Base-by-base conservation (phyloP, 2,888 invertebrate species). In the Creontiades dilutus region DNA sequence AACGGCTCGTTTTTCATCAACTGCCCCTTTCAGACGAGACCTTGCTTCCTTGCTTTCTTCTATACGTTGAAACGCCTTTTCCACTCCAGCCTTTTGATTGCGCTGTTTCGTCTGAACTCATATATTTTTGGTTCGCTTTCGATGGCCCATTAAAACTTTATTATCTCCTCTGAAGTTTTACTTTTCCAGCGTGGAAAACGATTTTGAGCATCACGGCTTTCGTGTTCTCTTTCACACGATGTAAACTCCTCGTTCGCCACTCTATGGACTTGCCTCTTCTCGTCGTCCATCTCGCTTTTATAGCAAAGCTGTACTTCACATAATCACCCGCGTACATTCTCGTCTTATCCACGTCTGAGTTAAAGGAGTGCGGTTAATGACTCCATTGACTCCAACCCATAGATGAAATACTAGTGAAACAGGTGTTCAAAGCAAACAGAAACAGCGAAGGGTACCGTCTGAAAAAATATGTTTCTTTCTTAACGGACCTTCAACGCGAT, bases 1-100 rank as follows among this genome's bases (percentile, higher is more conserved):
- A 68, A 68, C 68, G 68, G 23, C 23, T 27, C 68, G 27, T 68
- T 68, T 68, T 68, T 57, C 68, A 68, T 68, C 68, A 68, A 68
- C 68, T 68, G 13, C 68, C 68, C 68, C 23, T 68, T 68, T 68
- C 68, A 68, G 68, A 68, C 27, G 23, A 13, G 37, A 68, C 23
- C 68, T n/a, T 19, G 61, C 19, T 61, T 61, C 37, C 68, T 27
- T 0, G 14, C 57, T 57, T 57, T n/a, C 57, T 57, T 57, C 57
- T 16, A 57, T 57, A n/a, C 57, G n/a, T n/a, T 57, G 57, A 16
- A 57, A 57, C 19, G 68, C 68, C 27, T 68, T 68, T 37, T 68
- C 68, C 23, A 7, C 68, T 19, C 3, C 23, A 23, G 68, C 11
- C 68, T 68, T 68, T 68, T 68, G 68, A 68, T 68, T 68, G 68